A percentile compares a stretch with the other conserved stretches of the same genome.
These are phyloP conservation scores for Sparidentex hasta DNA, from an alignment of 2,797 vertebrate genomes.

Conservation along the genomic window DNA sequence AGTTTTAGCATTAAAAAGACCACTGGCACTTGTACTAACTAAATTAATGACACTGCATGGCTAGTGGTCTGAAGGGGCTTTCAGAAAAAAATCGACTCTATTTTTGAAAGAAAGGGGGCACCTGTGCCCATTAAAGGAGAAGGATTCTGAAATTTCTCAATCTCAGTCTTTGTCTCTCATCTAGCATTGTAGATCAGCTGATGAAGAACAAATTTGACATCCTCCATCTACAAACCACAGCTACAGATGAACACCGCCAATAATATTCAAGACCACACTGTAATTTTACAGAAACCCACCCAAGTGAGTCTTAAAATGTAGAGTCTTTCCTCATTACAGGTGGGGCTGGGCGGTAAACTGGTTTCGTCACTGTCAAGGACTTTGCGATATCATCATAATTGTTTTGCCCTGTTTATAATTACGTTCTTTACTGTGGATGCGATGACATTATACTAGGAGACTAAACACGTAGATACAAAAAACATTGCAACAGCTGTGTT, in stretches of 20 bases:
- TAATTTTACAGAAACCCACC: slow-evolving; percentile 82
- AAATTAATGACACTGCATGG: neutral
- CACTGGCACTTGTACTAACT: too few relatives aligned
- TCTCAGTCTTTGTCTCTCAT: neutral
- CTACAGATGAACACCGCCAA: neutral
- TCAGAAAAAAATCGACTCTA: neutral
- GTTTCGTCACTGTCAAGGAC: too few relatives aligned
- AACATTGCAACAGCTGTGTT: too few relatives aligned
- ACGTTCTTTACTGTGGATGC: too few relatives aligned
- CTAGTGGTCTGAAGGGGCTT: too few relatives aligned
- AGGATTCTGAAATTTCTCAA: neutral
- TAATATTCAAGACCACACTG: rapidly evolving
- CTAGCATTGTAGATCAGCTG: neutral
- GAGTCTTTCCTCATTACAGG: neutral
- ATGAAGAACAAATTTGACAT: neutral
- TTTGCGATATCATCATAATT: too few relatives aligned
- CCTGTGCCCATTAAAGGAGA: neutral
- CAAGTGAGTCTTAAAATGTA: slow-evolving; percentile 77
- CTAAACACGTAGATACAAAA: too few relatives aligned
- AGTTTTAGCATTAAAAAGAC: too few relatives aligned
- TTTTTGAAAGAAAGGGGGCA: neutral
- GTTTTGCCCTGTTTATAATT: too few relatives aligned
- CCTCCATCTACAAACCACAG: neutral
- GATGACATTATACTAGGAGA: too few relatives aligned
- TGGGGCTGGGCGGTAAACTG: too few relatives aligned